phyloP scores from a whole-genome alignment of 2,113 vertebrate genomes.

The Xenopus borealis region DNA sequence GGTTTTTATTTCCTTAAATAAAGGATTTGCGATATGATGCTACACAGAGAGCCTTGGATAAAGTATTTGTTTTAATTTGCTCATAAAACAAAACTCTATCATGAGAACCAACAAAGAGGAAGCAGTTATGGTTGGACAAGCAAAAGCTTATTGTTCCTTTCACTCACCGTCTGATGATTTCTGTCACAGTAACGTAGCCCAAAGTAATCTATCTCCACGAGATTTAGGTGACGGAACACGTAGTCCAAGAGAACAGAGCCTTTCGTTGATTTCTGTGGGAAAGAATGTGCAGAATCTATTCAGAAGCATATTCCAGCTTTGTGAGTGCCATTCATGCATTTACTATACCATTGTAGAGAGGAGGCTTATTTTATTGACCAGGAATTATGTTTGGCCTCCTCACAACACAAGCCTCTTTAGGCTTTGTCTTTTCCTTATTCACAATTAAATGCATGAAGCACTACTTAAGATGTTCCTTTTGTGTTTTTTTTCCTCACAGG shows the following conservation, averaged over 20 bases:
- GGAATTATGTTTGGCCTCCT: constrained; percentile 28
- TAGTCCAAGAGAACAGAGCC: constrained; percentile 78
- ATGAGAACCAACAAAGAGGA: neutral
- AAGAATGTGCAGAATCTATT: constrained; percentile 65
- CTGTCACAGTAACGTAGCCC: constrained; percentile 87
- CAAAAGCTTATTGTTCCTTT: neutral
- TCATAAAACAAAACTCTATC: neutral
- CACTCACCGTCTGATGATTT: constrained; percentile 86
- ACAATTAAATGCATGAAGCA: constrained; percentile 17
- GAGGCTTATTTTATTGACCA: constrained; percentile 33
- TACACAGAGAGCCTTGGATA: too few relatives aligned
- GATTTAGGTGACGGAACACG: constrained; percentile 81
- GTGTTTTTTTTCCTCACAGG: neutral
- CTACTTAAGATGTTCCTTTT: constrained; percentile 16
- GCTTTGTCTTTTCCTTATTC: constrained; percentile 21
- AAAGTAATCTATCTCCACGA: constrained; percentile 85
- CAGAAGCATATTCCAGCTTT: constrained; percentile 54
- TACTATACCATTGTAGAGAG: constrained; percentile 42
- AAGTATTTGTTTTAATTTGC: too few relatives aligned
- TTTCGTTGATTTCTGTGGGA: constrained; percentile 87
- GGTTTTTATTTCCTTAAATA: too few relatives aligned
- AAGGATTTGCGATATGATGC: too few relatives aligned
- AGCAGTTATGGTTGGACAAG: constrained; percentile 41
- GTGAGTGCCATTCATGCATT: constrained; percentile 56
- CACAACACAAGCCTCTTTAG: constrained; percentile 17